Evolutionary conservation across 2,113 vertebrate species (phyloP).

Genomic region (Eulemur macaco): DNA sequence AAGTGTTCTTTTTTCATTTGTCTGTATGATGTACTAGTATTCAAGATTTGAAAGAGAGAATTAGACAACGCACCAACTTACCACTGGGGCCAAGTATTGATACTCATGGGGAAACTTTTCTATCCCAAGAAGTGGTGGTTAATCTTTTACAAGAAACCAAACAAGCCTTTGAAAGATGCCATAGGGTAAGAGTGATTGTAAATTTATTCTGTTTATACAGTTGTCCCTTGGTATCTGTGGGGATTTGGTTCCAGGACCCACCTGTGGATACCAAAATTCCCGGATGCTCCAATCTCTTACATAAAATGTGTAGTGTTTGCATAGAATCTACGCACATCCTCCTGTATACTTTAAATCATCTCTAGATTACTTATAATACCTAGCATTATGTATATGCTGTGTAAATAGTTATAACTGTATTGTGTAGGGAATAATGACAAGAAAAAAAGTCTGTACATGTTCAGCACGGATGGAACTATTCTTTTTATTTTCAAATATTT

Average conservation of each 20-base stretch:
- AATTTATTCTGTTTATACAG: neutral
- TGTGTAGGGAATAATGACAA: neutral
- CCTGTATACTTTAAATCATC: neutral
- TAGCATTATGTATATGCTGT: neutral
- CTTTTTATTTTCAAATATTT: neutral
- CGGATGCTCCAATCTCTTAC: neutral
- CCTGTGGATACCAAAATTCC: neutral
- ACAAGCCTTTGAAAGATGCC: conserved; percentile 98
- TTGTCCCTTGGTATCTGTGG: neutral
- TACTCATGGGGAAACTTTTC: conserved; percentile 97
- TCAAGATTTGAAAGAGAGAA: conserved; percentile 97
- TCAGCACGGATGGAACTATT: neutral
- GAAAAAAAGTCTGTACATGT: neutral
- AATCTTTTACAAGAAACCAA: conserved; percentile 98
- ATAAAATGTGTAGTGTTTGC: neutral
- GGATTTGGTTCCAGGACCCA: neutral
- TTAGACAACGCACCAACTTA: conserved; percentile 96
- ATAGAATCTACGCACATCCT: neutral
- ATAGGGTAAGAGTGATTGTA: conserved; percentile 89
- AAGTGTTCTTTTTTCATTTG: conserved; percentile 36
- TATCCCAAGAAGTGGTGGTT: conserved; percentile 98
- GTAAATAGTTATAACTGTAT: neutral
- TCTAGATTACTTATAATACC: neutral
- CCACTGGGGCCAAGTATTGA: conserved; percentile 96
- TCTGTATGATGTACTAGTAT: conserved; percentile 86